Conservation (phyloP, 2,113 vertebrate species). For the Barnardius zonarius region DNA sequence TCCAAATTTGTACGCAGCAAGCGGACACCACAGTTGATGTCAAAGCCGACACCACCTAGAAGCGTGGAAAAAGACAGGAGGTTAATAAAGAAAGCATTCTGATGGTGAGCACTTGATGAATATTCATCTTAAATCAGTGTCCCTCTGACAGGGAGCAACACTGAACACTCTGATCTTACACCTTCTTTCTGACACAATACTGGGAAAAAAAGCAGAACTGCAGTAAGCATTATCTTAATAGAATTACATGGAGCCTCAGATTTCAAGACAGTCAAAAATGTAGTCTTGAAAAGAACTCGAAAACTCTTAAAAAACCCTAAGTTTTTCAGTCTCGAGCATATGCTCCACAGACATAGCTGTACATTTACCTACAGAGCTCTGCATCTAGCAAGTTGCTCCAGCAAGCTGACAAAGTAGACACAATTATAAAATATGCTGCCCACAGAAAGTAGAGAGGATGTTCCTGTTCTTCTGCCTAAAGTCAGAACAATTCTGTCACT, state of each 20-base stretch:
- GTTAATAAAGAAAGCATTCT: background rate
- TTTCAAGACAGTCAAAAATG: background rate
- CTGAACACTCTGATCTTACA: background rate
- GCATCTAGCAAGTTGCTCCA: background rate
- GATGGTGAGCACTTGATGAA: background rate
- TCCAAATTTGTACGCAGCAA: conserved; percentile 94
- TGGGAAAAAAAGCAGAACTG: background rate
- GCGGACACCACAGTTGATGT: conserved; percentile 97
- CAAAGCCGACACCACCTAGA: conserved; percentile 94
- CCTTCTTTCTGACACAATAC: background rate
- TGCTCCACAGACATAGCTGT: background rate
- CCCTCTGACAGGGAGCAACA: background rate
- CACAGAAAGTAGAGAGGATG: background rate
- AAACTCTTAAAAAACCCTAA: background rate
- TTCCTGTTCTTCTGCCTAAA: background rate
- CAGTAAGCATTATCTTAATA: background rate
- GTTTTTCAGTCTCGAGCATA: background rate
- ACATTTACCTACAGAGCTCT: background rate
- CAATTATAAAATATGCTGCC: background rate
- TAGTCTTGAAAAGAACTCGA: background rate
- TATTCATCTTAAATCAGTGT: background rate
- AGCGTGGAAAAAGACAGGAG: background rate
- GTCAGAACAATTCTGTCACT: background rate
- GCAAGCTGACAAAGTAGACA: background rate
- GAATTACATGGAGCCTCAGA: background rate